Evolutionary conservation across 2,113 vertebrate genomes (phyloP), one percentile per base, ranked within the genome.

Genomic region (Ophiodon elongatus): DNA sequence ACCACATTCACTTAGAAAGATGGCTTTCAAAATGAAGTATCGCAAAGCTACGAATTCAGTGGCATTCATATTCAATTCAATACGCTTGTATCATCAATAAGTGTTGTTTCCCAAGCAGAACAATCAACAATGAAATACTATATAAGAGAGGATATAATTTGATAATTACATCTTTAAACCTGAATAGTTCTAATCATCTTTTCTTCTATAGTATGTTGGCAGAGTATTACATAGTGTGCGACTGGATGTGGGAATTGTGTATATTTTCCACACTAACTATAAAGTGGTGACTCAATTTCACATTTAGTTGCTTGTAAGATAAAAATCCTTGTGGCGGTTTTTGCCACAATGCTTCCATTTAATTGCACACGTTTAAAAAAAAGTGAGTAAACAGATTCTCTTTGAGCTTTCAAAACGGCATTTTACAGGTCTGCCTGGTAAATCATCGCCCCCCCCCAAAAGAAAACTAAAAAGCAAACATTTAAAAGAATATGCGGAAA

Each of bases 321-420:
- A 4, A 2, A 31, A 50, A 64, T 37, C 27, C 6, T 31, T 23
- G 47, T 25, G 47, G 14, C 43, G 13, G 2, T 75, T 62, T 62
- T 75, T 62, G n/a, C n/a, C n/a, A n/a, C n/a, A n/a, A n/a, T 62
- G 39, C 41, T 62, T 73, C 59, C 41, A 33, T 62, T 25, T 11
- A 17, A 6, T 47, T n/a, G 2, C 29, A 25, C 47, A 33, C n/a
- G 3, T 21, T 56, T 15, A 27, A 23, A 54, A 15, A 54, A 82
- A 43, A 11, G 15, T 56, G 33, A 73, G 31, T 23, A 37, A 37
- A 13, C 31, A 23, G 19, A 70, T 50, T 72, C 6, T n/a, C 14
- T 47, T 50, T 11, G 6, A 45, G 80, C 27, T 21, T 56, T 47
- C 1, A 37, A 35, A 71, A 64, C 57, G 23, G 23, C 9, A 63